Evolutionary conservation across 2,113 vertebrate species (phyloP).

Genomic region (Pedionomus torquatus): DNA sequence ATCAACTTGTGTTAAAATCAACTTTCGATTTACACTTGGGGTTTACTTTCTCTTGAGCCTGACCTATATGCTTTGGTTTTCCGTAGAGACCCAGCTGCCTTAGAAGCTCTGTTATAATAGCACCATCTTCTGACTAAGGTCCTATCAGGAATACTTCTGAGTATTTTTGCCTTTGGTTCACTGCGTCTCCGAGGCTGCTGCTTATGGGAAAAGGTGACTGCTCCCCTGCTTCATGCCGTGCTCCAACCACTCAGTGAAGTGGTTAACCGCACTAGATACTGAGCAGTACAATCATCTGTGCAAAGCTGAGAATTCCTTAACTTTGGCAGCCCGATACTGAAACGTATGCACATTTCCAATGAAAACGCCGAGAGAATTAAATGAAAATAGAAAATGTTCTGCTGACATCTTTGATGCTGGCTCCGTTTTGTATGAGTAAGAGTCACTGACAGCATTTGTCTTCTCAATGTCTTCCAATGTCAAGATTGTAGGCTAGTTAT

Average conservation of each 20-base stretch:
- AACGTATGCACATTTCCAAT: not conserved
- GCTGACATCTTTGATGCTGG: constrained; percentile 1
- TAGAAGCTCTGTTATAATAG: constrained; percentile 18
- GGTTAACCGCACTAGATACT: not conserved
- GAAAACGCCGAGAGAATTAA: not conserved
- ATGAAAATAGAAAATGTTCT: constrained; percentile 18
- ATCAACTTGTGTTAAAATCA: not conserved
- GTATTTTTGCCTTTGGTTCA: not conserved
- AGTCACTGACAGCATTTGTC: not conserved
- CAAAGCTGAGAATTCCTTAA: not conserved
- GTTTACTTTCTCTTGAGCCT: not conserved
- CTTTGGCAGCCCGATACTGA: not conserved
- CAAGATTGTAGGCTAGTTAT: not conserved
- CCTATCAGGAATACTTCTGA: not conserved
- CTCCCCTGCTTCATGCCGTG: not conserved
- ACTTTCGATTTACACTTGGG: not conserved
- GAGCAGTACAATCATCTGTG: not conserved
- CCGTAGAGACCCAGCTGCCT: not conserved
- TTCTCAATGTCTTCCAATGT: not conserved
- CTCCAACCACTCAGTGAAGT: not conserved
- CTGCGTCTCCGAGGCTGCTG: not conserved
- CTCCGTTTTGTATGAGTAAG: not conserved
- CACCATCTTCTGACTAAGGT: constrained; percentile 35
- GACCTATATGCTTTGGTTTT: not conserved
- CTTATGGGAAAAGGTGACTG: not conserved